Percentiles rank a stretch among this genome's conserved stretches.
phyloP scores from a whole-genome alignment of 2,797 vertebrate species.

The Siniperca obscura region DNA sequence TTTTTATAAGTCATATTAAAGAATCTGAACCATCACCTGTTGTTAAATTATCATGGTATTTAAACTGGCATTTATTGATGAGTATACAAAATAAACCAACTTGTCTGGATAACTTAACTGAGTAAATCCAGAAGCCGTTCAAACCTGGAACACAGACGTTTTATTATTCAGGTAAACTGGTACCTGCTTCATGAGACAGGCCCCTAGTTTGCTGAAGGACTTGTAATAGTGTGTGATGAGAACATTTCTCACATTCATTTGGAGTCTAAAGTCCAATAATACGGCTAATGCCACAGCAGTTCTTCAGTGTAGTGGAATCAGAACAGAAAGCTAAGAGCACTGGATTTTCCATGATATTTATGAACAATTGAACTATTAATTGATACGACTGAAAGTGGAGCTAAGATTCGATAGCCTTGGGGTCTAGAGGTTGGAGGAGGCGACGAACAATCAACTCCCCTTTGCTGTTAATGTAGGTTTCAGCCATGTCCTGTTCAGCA shows the following conservation, averaged over 20 bases:
- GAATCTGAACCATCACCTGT: background rate
- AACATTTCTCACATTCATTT: background rate
- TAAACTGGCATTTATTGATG: background rate
- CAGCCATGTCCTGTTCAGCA: conserved; percentile 89
- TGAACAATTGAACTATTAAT: conserved; percentile 8
- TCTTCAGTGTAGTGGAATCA: background rate
- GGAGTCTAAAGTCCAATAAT: background rate
- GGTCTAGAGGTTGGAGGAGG: conserved; percentile 82
- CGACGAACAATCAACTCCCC: conserved; percentile 90
- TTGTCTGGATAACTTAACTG: background rate
- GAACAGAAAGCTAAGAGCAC: background rate
- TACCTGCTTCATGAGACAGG: background rate
- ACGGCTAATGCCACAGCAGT: background rate
- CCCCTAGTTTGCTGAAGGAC: background rate
- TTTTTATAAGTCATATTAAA: background rate
- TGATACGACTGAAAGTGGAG: background rate
- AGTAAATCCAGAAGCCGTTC: background rate
- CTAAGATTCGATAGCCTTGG: conserved; percentile 83
- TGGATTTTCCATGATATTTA: background rate
- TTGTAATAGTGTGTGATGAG: background rate
- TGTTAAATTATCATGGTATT: background rate
- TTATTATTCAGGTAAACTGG: background rate
- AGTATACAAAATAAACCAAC: background rate
- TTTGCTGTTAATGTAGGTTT: conserved; percentile 89
- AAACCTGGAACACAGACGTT: background rate